phyloP scores from a whole-genome alignment of 2,113 vertebrate genomes.

The Trogon surrucura region DNA sequence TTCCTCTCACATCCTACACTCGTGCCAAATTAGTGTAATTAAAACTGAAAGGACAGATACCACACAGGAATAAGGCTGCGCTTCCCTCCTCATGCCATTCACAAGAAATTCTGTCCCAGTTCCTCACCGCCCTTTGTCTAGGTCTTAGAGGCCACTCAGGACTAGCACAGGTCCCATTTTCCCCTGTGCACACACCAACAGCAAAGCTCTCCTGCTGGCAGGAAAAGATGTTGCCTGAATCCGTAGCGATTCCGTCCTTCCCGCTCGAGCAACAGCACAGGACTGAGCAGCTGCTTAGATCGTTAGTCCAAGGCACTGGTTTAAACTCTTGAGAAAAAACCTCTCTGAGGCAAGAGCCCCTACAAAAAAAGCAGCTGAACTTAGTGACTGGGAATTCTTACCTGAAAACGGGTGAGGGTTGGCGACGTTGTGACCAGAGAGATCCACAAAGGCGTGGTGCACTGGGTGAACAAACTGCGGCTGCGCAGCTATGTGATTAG shows the following conservation, averaged over 20 bases:
- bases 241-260: background rate
- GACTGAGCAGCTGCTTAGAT: background rate
- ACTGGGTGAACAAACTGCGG: slow-evolving; percentile 93
- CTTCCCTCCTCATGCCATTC: background rate
- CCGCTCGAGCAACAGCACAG: background rate
- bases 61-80: background rate
- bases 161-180: background rate
- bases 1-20: background rate
- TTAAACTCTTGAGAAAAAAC: background rate
- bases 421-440: slow-evolving; percentile 94
- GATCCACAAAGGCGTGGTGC: slow-evolving; percentile 91
- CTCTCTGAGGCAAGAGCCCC: background rate
- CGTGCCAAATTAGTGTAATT: background rate
- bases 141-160: background rate
- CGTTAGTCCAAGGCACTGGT: background rate
- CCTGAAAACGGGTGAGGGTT: slow-evolving; percentile 93
- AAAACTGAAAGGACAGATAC: background rate
- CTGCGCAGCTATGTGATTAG: slow-evolving; percentile 89
- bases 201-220: background rate
- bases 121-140: background rate
- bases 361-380: background rate
- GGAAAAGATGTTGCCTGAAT: background rate
- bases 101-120: background rate
- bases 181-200: background rate
- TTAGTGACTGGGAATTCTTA: slow-evolving; percentile 50